Percentiles rank a stretch among this genome's conserved stretches.
Evolutionary conservation across 2,113 vertebrate genomes (phyloP).

Genomic region (Alexandromys fortis): DNA sequence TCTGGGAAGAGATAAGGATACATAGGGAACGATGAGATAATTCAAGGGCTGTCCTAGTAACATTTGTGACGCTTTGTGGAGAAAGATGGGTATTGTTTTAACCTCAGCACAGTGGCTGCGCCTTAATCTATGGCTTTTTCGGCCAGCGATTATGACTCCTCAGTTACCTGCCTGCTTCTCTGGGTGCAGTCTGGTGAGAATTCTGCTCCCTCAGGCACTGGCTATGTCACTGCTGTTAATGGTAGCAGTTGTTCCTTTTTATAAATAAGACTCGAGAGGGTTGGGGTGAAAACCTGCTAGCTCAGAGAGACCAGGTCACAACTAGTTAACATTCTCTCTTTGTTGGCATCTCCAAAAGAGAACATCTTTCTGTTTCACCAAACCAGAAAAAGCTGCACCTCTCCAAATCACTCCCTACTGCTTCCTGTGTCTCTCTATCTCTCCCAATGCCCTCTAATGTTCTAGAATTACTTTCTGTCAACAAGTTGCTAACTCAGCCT

Average conservation of each 20-base stretch:
- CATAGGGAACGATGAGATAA: neutral
- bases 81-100: neutral
- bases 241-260: neutral
- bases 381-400: too few species aligned
- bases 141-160: neutral
- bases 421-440: too few species aligned
- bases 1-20: slow-evolving; percentile 8
- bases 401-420: too few species aligned
- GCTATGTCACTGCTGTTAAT: neutral
- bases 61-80: neutral
- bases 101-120: neutral
- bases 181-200: neutral
- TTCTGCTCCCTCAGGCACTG: neutral
- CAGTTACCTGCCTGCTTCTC: neutral
- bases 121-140: neutral
- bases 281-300: neutral
- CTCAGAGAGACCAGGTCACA: neutral
- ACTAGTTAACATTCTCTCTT: neutral
- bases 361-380: neutral
- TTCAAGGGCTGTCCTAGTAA: neutral
- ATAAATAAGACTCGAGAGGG: neutral
- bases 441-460: too few species aligned
- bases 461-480: too few species aligned
- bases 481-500: too few species aligned
- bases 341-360: neutral